Percentiles rank a stretch among this genome's conserved stretches.
Conservation (phyloP, 1,140 invertebrate species). For the Frieseomelitta varia region DNA sequence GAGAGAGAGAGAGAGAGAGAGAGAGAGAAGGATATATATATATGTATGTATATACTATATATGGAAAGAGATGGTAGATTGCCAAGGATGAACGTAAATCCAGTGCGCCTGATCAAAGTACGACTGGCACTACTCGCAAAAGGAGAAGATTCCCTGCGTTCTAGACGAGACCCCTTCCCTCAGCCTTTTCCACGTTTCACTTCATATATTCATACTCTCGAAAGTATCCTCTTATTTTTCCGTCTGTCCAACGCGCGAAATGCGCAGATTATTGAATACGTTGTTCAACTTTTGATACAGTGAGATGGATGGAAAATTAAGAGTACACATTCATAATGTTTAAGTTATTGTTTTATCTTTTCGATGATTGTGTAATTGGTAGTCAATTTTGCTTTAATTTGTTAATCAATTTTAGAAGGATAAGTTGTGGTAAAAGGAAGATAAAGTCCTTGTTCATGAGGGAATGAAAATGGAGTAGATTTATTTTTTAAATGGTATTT, state of each 20-base stretch:
- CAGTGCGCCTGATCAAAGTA: constrained; percentile 75
- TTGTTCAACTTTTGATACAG: not conserved
- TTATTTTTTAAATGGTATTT: too few relatives aligned
- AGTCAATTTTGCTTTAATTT: not conserved
- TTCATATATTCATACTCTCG: not conserved
- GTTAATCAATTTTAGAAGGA: not conserved
- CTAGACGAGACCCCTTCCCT: constrained; percentile 24
- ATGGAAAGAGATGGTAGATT: constrained; percentile 27
- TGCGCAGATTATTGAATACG: not conserved
- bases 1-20: not conserved
- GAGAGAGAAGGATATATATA: not conserved
- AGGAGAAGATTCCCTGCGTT: constrained; percentile 58
- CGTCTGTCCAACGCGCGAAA: not conserved
- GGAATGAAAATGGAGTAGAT: not conserved
- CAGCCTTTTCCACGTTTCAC: not conserved
- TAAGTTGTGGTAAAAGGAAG: not conserved
- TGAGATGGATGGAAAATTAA: constrained; percentile 32
- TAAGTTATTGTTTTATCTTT: too few relatives aligned
- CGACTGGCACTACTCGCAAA: constrained; percentile 66
- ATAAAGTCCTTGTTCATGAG: not conserved
- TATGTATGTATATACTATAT: too few relatives aligned
- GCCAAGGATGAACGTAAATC: constrained; percentile 68
- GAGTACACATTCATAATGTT: not conserved
- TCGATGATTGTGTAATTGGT: too few relatives aligned
- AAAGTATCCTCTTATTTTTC: constrained; percentile 52